Conservation (phyloP, 23 tunicate genomes). For the Ciona savignyi region DNA sequence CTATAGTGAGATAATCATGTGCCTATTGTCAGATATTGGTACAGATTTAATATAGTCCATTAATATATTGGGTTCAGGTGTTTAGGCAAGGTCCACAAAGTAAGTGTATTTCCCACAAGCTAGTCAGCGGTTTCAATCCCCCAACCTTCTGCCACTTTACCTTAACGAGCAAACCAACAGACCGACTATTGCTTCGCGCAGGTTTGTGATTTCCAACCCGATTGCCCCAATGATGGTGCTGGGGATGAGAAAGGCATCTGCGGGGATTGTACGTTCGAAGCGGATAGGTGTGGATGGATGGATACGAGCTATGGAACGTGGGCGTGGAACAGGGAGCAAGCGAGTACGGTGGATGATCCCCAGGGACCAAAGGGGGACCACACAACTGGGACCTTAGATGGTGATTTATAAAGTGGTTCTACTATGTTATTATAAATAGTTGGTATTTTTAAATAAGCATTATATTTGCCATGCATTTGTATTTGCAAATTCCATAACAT, state of each 20-base stretch:
- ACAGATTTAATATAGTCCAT: too few species aligned
- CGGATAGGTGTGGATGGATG: conserved; percentile 80
- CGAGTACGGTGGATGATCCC: conserved; percentile 29
- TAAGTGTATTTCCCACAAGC: too few species aligned
- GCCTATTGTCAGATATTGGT: too few species aligned
- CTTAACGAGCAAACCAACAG: neutral
- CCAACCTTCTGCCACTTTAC: too few species aligned
- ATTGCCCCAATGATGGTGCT: conserved; percentile 51
- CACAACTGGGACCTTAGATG: conserved; percentile 44
- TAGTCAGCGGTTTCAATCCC: too few species aligned
- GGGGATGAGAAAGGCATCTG: conserved; percentile 65
- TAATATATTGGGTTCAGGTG: too few species aligned
- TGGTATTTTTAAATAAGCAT: neutral
- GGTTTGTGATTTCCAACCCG: conserved; percentile 65
- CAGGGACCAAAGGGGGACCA: conserved; percentile 59
- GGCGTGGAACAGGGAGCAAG: conserved; percentile 83
- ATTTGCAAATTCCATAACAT: neutral
- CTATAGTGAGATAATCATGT: too few species aligned
- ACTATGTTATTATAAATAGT: too few species aligned
- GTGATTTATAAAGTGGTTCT: too few species aligned
- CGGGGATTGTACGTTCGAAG: conserved; percentile 74
- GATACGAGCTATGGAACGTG: conserved; percentile 74
- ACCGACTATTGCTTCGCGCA: neutral
- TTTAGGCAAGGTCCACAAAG: too few species aligned
- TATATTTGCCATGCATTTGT: neutral